Base-by-base conservation (phyloP, 37 sponge, comb jelly and placozoan genomes). In the Beroe ovata region DNA sequence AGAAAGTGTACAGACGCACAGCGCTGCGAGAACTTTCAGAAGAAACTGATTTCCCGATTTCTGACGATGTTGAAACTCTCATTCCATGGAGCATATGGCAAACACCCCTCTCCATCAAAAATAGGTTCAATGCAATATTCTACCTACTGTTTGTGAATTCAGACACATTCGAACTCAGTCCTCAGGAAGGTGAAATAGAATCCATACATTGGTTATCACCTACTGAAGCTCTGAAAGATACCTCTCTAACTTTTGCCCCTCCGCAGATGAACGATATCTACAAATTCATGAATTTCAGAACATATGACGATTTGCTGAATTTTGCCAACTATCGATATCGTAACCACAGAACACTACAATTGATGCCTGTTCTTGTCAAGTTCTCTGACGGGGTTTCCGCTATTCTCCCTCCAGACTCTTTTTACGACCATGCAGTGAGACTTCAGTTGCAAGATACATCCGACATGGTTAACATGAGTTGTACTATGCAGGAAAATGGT, bases 51-150 rank as follows among this genome's bases (percentile, higher is more conserved):
- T 66, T 66, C 16, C 69, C 69, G 34, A 1, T 66, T 18, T 6
- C 33, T 66, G 14, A 11, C 34, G 69, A 66, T 33, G 8, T 66
- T 18, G 16, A 1, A 2, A 26, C 32, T 30, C 35, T 66, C 4
- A 66, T 66, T 32, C 69, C 69, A 34, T 66, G 69, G 69, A 66
- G 69, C 16, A 32, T 66, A 29, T 66, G 69, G 69, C 69, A 66
- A 66, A 66, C 69, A 1, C 69, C 69, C 30, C 2, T 66, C 11
- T 32, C 33, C 0, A 2, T 66, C 36, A 25, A 25, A 8, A 66
- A 30, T 29, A 1, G 69, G 34, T 66, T 66, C 34, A 66, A 66
- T 30, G 30, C 69, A 29, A 66, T 32, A 66, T 66, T 66, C 34
- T 66, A 33, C 16, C 16, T 66, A 8, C 2, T 66, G 33, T 66